Conservation (phyloP, 2,888 invertebrate genomes). For the Plebejus melissa region DNA sequence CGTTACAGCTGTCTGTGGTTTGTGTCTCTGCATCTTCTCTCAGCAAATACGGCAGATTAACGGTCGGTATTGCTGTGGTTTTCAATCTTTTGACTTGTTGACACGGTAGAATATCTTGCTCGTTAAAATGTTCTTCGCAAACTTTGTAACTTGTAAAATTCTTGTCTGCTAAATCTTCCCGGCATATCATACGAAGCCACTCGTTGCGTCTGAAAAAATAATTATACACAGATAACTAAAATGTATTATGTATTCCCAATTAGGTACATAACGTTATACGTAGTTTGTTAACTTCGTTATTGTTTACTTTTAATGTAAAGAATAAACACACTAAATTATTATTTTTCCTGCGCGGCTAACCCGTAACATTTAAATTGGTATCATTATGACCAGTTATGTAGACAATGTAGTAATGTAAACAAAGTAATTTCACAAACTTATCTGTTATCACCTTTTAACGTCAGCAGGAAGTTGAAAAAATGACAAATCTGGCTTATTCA, state of each 20-base stretch:
- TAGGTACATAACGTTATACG: neutral
- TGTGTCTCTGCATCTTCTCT: neutral
- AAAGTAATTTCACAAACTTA: neutral
- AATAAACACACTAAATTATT: no score
- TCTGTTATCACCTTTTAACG: neutral
- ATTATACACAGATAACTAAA: neutral
- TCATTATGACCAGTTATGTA: neutral
- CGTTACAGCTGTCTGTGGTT: neutral
- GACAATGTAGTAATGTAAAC: neutral
- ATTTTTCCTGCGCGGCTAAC: no score
- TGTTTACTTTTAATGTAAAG: no score
- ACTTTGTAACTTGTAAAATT: neutral
- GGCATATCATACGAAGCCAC: conserved; percentile 26
- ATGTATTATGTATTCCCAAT: neutral
- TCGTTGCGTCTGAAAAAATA: neutral
- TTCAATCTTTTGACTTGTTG: neutral
- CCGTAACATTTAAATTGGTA: neutral
- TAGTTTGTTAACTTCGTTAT: no score
- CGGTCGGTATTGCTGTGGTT: neutral
- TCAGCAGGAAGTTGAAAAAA: neutral
- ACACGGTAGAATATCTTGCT: neutral
- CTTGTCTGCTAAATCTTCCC: neutral
- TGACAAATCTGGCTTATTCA: neutral
- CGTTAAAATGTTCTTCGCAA: conserved; percentile 10
- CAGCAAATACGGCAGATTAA: neutral